phyloP scores from a whole-genome alignment of 2,797 vertebrate genomes.

The Micrastur ruficollis region DNA sequence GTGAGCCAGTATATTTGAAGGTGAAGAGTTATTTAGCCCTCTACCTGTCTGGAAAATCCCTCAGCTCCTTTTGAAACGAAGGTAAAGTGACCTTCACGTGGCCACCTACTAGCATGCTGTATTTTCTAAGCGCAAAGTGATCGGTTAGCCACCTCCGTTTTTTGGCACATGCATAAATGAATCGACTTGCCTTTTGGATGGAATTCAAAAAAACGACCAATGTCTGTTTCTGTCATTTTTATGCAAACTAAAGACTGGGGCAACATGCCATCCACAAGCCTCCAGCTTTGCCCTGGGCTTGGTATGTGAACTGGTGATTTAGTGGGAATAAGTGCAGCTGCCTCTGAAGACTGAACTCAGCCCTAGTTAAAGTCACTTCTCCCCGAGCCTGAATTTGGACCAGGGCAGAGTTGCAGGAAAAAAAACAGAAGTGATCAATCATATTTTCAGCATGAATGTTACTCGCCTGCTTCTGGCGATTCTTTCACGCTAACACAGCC shows the following conservation, averaged over 20 bases:
- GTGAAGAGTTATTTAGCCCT: not conserved
- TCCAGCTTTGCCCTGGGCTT: not conserved
- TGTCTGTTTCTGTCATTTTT: not conserved
- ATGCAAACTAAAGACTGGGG: rapidly evolving
- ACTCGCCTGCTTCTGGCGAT: not conserved
- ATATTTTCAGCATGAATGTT: constrained; percentile 33
- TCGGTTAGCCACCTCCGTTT: not conserved
- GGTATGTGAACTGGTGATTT: not conserved
- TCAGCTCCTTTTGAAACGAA: not conserved
- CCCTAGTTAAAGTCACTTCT: not conserved
- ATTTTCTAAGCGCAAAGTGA: not conserved
- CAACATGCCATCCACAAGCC: not conserved
- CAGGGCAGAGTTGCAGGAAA: not conserved
- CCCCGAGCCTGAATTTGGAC: not conserved
- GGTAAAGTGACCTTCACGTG: not conserved
- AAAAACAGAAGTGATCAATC: constrained; percentile 1
- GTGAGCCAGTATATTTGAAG: not conserved
- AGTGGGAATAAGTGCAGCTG: not conserved
- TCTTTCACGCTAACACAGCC: not conserved
- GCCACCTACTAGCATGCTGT: not conserved
- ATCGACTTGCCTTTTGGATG: not conserved
- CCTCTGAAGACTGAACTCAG: not conserved
- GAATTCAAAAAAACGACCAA: not conserved
- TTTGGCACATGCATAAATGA: not conserved
- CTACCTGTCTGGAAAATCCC: not conserved